phyloP scores from a whole-genome alignment of 2,888 invertebrate species.

The Athetis lepigone region DNA sequence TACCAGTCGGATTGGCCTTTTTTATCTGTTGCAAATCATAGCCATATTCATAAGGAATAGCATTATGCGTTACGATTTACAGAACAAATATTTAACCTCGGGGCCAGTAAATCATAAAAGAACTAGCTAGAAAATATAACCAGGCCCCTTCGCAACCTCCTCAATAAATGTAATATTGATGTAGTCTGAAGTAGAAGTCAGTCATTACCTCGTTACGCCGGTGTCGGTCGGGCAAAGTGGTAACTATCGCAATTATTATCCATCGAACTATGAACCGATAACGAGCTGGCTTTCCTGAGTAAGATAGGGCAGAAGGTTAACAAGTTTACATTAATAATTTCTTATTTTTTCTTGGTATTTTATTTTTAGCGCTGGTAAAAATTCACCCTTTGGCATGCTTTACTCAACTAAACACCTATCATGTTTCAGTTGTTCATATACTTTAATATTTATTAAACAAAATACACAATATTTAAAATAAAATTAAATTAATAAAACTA shows the following conservation, averaged over 20 bases:
- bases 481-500: no score
- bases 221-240: slow-evolving; percentile 40
- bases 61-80: no score
- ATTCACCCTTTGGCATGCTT: no score
- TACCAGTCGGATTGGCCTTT: no score
- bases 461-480: no score
- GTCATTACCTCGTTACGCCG: slow-evolving; percentile 39
- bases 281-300: slow-evolving; percentile 28
- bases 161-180: slow-evolving; percentile 29
- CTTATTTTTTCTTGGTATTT: neutral
- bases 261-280: slow-evolving; percentile 64
- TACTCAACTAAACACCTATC: no score
- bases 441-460: no score
- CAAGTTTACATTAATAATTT: neutral
- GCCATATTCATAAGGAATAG: no score
- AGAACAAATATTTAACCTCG: no score
- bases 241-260: slow-evolving; percentile 54
- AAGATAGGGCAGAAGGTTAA: slow-evolving; percentile 24
- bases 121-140: neutral
- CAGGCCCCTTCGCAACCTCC: neutral
- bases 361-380: no score
- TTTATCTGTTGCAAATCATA: no score
- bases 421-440: no score
- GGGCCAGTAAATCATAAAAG: neutral
- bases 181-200: slow-evolving; percentile 36